These are phyloP conservation scores for Nannoperca australis DNA, from an alignment of 2,797 vertebrate genomes.

Conservation along the genomic window DNA sequence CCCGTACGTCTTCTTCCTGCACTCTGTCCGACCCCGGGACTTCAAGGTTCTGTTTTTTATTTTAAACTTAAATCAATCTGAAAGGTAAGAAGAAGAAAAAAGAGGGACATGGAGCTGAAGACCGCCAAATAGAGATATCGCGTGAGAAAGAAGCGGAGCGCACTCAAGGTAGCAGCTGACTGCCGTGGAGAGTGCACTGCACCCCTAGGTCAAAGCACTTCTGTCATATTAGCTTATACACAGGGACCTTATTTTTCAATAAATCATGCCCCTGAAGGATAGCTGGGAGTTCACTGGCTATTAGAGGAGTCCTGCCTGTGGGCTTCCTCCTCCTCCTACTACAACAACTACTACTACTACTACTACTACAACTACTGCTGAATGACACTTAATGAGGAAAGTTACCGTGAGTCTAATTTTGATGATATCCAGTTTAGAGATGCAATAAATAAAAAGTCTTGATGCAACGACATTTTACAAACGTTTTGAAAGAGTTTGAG, in stretches of 20 bases:
- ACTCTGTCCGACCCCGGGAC: slow-evolving; percentile 26
- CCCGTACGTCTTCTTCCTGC: not conserved
- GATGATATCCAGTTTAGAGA: not conserved
- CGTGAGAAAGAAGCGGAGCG: slow-evolving; percentile 73
- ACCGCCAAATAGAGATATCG: slow-evolving; percentile 55
- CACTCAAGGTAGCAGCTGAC: slow-evolving; percentile 62
- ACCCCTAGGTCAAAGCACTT: slow-evolving; percentile 81
- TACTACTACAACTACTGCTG: not conserved
- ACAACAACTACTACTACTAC: not conserved
- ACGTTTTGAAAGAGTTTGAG: not conserved
- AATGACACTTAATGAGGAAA: slow-evolving; percentile 31
- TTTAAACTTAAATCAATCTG: slow-evolving; percentile 29
- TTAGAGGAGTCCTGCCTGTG: slow-evolving; percentile 33
- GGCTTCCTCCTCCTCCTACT: not conserved
- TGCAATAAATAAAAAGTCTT: not conserved
- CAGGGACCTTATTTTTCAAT: slow-evolving; percentile 76
- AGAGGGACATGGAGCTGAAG: slow-evolving; percentile 20
- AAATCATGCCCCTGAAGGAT: slow-evolving; percentile 75
- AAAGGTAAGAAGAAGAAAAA: slow-evolving; percentile 20
- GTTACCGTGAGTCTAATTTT: not conserved
- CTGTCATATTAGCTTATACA: slow-evolving; percentile 79
- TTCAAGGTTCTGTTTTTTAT: slow-evolving; percentile 18
- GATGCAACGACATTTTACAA: no score
- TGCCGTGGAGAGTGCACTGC: slow-evolving; percentile 49
- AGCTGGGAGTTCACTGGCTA: slow-evolving; percentile 39